These are phyloP conservation scores for Lophius americanus DNA, from an alignment of 2,797 vertebrate genomes.

Conservation along the genomic window DNA sequence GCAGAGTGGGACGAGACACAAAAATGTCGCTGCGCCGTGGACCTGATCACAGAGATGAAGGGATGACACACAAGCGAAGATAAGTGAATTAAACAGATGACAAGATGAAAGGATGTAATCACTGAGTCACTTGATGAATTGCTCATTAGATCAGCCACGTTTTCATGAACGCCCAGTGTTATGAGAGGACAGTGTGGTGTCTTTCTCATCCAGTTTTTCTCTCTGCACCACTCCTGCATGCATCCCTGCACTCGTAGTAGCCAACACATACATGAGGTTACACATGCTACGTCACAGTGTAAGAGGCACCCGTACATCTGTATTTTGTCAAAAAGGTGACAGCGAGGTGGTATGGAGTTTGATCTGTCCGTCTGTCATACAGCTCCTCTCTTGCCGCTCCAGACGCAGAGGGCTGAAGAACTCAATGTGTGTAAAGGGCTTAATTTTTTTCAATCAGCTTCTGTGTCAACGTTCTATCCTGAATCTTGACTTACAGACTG, in stretches of 20 bases:
- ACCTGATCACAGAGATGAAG: conserved; percentile 69
- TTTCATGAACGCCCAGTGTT: conserved; percentile 64
- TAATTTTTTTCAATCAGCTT: conserved; percentile 67
- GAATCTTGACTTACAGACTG: conserved; percentile 73
- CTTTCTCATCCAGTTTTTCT: conserved; percentile 51
- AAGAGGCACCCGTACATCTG: conserved; percentile 41
- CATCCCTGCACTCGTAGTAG: conserved; percentile 53
- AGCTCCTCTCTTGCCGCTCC: conserved; percentile 24
- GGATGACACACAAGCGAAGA: conserved; percentile 63
- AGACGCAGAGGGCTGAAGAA: conserved; percentile 37
- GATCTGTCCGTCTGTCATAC: conserved; percentile 49
- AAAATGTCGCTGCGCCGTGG: conserved; percentile 49
- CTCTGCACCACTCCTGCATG: conserved; percentile 25
- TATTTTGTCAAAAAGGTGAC: conserved; percentile 43
- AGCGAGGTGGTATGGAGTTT: conserved; percentile 38
- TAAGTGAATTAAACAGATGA: conserved; percentile 72
- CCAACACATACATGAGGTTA: conserved; percentile 39
- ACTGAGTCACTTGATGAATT: conserved; percentile 62
- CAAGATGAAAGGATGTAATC: conserved; percentile 63
- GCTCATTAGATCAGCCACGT: conserved; percentile 65
- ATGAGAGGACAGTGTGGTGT: conserved; percentile 35
- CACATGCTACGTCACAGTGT: conserved; percentile 23
- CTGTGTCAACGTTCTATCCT: conserved; percentile 69
- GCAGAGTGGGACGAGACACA: conserved; percentile 46
- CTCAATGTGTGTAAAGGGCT: conserved; percentile 40